Evolutionary conservation across 2,113 vertebrate genomes (phyloP), one percentile per base, ranked within the genome.

Genomic region (Psophia crepitans): DNA sequence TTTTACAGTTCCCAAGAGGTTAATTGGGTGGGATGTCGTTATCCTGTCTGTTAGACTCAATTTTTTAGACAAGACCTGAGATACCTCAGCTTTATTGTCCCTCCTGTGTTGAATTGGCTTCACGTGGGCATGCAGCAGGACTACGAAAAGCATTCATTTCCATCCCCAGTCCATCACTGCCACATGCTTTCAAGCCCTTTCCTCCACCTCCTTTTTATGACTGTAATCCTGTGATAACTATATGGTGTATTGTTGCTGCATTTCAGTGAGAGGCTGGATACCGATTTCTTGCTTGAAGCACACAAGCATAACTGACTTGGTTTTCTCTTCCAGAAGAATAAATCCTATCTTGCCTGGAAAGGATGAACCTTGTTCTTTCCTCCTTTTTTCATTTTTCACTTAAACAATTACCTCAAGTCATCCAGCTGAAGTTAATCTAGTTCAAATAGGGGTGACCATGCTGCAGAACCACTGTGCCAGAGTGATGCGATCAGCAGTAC

Each of bases 51-150:
- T 15, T n/a, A 51, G 68, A 41, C 51, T 37, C 35, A 5, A 18
- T 49, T 32, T 68, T 35, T 43, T 1, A 65, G 46, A 12, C 4
- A 58, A 57, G 65, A 65, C 41, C 89, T 4, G 8, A 23, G 53
- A n/a, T 3, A 6, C 5, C 19, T 6, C 2, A 3, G 43, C 3
- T 66, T 41, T 24, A 5, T n/a, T 53, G n/a, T n/a, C 61, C 39
- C 28, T 28, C 4, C 16, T 26, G 43, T 2, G 20, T 3, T 3
- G 21, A 46, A 1, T 2, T 30, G 9, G 77, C 44, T 18, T 20
- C 39, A 2, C 9, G 0, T 1, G 0, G 16, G 15, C 3, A 8
- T 23, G 4, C 24, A n/a, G 77, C 61, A 53, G 44, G 33, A 14
- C 63, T 23, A 8, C 66, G 13, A 26, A 6, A 41, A 51, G 43